A percentile compares a stretch with the other conserved stretches of the same genome.
These are phyloP conservation scores for Pantherophis vulpinus DNA, from an alignment of 2,797 vertebrate genomes.

Conservation along the genomic window DNA sequence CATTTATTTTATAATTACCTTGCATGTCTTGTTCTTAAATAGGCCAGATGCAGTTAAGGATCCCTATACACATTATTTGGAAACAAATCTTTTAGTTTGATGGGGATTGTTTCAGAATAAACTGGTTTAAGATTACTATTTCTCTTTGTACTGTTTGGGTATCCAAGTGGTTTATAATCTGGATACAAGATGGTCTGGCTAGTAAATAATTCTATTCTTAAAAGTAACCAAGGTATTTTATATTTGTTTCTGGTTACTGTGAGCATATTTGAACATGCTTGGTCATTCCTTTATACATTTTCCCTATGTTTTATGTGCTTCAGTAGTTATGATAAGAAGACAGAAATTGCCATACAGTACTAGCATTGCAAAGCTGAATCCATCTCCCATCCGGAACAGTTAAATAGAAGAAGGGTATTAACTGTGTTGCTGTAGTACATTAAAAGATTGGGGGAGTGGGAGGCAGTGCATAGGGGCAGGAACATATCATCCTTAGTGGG, in stretches of 20 bases:
- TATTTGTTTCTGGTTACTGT: slow-evolving; percentile 25
- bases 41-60: slow-evolving; percentile 58
- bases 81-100: not conserved
- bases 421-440: not conserved
- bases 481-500: not conserved
- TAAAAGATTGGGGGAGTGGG: not conserved
- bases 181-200: slow-evolving; percentile 34
- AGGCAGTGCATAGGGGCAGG: not conserved
- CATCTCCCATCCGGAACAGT: not conserved
- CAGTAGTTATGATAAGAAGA: slow-evolving; percentile 34
- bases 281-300: slow-evolving; percentile 54
- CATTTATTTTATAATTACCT: slow-evolving; percentile 57
- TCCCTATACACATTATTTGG: slow-evolving; percentile 9
- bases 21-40: slow-evolving; percentile 47
- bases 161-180: slow-evolving; percentile 54
- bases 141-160: slow-evolving; percentile 51
- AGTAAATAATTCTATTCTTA: slow-evolving; percentile 51
- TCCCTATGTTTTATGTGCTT: slow-evolving; percentile 48
- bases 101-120: not conserved
- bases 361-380: not conserved
- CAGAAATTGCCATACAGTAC: not conserved
- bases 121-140: not conserved
- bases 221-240: slow-evolving; percentile 48
- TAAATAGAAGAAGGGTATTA: not conserved
- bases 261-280: slow-evolving; percentile 50